These are phyloP conservation scores for Bufo bufo DNA, from an alignment of 2,113 vertebrate genomes.

Conservation along the genomic window DNA sequence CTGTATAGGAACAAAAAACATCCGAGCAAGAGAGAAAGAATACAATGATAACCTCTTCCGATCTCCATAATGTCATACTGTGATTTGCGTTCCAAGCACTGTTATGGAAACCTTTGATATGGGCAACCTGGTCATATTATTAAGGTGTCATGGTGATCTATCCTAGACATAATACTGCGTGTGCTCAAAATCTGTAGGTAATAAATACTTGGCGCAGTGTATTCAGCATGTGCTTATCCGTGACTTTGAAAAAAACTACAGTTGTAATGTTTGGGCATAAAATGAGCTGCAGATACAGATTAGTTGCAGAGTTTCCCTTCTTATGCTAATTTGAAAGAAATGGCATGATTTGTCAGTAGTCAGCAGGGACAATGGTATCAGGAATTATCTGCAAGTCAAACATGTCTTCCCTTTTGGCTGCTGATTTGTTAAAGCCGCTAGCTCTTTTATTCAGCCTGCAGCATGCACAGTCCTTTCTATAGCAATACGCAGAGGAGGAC, in stretches of 20 bases:
- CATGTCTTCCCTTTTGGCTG: slow-evolving; percentile 67
- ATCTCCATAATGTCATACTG: not conserved
- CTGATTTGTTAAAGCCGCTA: slow-evolving; percentile 66
- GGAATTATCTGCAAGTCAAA: slow-evolving; percentile 66
- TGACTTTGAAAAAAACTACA: slow-evolving; percentile 17
- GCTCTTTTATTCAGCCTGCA: slow-evolving; percentile 72
- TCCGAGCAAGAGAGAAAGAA: not conserved
- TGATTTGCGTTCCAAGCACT: not conserved
- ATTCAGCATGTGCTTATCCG: slow-evolving; percentile 59
- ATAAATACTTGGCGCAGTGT: slow-evolving; percentile 60
- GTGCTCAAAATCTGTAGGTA: slow-evolving; percentile 38
- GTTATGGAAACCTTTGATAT: not conserved
- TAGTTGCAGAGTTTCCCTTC: slow-evolving; percentile 57
- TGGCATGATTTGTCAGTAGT: slow-evolving; percentile 64
- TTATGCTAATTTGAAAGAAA: slow-evolving; percentile 68
- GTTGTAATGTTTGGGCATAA: slow-evolving; percentile 56
- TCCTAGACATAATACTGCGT: not conserved
- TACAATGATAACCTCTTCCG: not conserved
- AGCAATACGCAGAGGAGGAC: slow-evolving; percentile 56
- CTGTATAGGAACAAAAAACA: not conserved
- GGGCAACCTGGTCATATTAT: not conserved
- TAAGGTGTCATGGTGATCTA: not conserved
- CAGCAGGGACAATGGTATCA: slow-evolving; percentile 63
- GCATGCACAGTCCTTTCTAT: slow-evolving; percentile 68
- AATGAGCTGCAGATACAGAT: slow-evolving; percentile 63